These are phyloP conservation scores for Hypomesus transpacificus DNA, from an alignment of 2,113 vertebrate genomes.

Conservation along the genomic window DNA sequence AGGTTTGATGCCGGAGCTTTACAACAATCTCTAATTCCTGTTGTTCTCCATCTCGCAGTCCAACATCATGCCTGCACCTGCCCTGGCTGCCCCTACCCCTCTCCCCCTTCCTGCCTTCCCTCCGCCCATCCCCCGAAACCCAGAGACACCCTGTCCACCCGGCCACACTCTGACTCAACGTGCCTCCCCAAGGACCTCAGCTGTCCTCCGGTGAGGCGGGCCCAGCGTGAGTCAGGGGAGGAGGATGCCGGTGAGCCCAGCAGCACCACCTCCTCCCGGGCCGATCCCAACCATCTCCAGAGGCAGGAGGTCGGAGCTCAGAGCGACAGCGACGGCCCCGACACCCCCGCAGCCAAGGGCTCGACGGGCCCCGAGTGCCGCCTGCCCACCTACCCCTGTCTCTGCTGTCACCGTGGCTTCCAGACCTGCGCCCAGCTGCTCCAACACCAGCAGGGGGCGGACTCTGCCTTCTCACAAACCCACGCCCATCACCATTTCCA, in stretches of 20 bases:
- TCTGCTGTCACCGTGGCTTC: conserved; percentile 63
- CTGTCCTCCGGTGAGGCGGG: conserved; percentile 29
- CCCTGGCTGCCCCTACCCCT: conserved; percentile 69
- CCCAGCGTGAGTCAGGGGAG: conserved; percentile 44
- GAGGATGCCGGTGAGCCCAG: conserved; percentile 40
- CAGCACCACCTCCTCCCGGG: conserved; percentile 26
- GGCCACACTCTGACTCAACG: neutral
- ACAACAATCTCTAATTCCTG: neutral
- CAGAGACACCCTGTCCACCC: conserved; percentile 32
- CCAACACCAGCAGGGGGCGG: conserved; percentile 47
- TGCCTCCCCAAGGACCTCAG: conserved; percentile 52
- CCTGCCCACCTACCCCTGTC: conserved; percentile 62
- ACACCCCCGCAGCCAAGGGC: conserved; percentile 25
- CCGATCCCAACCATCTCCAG: conserved; percentile 18
- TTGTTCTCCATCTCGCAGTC: conserved; percentile 39
- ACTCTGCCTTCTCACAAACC: conserved; percentile 43
- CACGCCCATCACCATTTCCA: conserved; percentile 66
- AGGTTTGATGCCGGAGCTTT: neutral
- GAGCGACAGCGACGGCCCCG: conserved; percentile 23
- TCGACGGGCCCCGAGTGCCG: conserved; percentile 42
- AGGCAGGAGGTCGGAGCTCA: conserved; percentile 39
- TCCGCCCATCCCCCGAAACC: conserved; percentile 40
- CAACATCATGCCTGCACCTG: conserved; percentile 65
- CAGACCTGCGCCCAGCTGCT: conserved; percentile 57
- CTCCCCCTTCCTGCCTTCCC: conserved; percentile 44